These are phyloP conservation scores for Villa cingulata DNA, from an alignment of 2,888 invertebrate species.

Conservation along the genomic window DNA sequence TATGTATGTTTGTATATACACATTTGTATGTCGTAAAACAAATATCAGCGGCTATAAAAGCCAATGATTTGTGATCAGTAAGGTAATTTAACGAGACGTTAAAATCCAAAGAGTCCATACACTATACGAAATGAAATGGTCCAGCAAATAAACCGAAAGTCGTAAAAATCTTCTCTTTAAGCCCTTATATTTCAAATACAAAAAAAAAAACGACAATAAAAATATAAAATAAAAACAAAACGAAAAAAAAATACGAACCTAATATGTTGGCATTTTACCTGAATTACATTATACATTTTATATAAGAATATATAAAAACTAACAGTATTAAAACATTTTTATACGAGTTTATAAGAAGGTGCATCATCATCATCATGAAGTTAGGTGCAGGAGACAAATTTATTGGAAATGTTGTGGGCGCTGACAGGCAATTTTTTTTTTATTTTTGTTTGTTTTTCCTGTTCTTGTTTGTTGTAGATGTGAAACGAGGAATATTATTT, in stretches of 20 bases:
- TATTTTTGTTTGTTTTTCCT: background rate
- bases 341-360: background rate
- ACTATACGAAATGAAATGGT: conserved; percentile 7
- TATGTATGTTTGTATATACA: conserved; percentile 12
- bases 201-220: too few relatives aligned
- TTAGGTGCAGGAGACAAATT: conserved; percentile 10
- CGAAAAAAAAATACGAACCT: too few relatives aligned
- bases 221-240: too few relatives aligned
- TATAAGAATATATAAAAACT: too few relatives aligned
- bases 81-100: conserved; percentile 17
- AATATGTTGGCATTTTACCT: too few relatives aligned
- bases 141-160: conserved; percentile 11
- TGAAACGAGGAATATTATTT: background rate
- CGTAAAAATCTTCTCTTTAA: conserved; percentile 10
- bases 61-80: conserved; percentile 19
- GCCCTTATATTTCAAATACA: conserved; percentile 1
- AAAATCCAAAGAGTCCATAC: conserved; percentile 9
- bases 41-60: conserved; percentile 19
- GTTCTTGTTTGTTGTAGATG: too few relatives aligned
- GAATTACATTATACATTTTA: too few relatives aligned
- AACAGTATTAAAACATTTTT: too few relatives aligned
- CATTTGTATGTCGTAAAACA: conserved; percentile 20
- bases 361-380: too few relatives aligned
- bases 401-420: conserved; percentile 14
- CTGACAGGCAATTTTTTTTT: conserved; percentile 4